A percentile compares a stretch with the other conserved stretches of the same genome.
Evolutionary conservation across 2,888 invertebrate genomes (phyloP).

Genomic region (Eupithecia subfuscata): DNA sequence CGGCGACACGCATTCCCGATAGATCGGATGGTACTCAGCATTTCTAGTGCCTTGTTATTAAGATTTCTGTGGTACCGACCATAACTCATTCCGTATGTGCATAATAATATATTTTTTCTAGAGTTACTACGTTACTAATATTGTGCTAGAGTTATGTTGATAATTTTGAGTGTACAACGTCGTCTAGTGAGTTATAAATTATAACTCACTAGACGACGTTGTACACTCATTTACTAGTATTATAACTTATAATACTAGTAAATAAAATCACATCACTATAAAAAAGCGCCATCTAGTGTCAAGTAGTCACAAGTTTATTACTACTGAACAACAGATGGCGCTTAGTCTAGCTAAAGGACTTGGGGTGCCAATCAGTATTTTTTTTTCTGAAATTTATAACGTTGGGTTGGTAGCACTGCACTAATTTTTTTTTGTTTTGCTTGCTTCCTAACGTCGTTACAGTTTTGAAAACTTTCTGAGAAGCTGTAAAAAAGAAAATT

Average conservation of each 20-base stretch:
- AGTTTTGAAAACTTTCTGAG: slow-evolving; percentile 13
- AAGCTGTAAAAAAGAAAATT: background rate
- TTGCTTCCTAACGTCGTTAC: background rate
- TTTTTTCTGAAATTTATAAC: background rate
- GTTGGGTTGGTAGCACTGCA: background rate
- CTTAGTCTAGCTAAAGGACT: background rate
- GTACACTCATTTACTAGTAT: too few relatives aligned
- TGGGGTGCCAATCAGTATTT: background rate
- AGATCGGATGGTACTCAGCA: too few relatives aligned
- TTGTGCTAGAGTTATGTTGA: background rate
- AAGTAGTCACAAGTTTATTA: background rate
- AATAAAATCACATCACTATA: background rate
- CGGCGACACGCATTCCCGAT: too few relatives aligned
- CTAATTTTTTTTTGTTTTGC: slow-evolving; percentile 1
- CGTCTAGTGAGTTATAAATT: too few relatives aligned
- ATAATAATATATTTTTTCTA: too few relatives aligned
- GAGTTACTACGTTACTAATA: too few relatives aligned
- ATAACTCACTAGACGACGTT: too few relatives aligned
- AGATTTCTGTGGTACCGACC: too few relatives aligned
- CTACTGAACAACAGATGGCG: background rate
- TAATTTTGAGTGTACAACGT: background rate
- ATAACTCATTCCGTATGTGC: too few relatives aligned
- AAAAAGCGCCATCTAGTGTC: background rate
- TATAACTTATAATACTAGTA: too few relatives aligned
- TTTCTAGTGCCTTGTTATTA: too few relatives aligned